Conservation (phyloP, 2,113 vertebrate species). For the Clupea harengus region DNA sequence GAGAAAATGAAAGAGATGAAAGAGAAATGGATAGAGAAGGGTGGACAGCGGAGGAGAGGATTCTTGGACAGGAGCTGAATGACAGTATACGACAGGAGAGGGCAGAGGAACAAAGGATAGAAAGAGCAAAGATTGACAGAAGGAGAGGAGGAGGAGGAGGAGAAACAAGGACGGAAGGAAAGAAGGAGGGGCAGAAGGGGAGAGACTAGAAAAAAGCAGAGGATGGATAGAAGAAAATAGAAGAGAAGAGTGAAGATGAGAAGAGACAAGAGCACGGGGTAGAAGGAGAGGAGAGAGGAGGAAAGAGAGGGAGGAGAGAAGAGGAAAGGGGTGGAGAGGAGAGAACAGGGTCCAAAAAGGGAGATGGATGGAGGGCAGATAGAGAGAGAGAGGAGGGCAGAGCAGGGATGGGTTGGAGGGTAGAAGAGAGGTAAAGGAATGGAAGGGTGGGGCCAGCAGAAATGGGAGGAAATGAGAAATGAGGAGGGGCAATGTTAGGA, state of each 20-base stretch:
- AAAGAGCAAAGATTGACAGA: background rate
- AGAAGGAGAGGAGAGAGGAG: background rate
- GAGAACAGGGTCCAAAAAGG: background rate
- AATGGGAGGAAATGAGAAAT: too few relatives aligned
- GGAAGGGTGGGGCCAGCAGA: background rate
- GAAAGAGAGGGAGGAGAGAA: background rate
- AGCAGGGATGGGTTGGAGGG: background rate
- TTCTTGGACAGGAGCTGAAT: background rate
- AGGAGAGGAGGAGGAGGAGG: too few relatives aligned
- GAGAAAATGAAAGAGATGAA: background rate
- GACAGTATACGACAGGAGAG: background rate
- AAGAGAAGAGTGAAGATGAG: background rate
- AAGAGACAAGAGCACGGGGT: background rate
- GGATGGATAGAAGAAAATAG: background rate
- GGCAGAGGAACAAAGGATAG: background rate
- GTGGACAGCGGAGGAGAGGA: background rate
- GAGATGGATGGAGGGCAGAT: background rate
- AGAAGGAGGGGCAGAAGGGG: background rate
- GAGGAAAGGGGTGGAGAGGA: background rate
- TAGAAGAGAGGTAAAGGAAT: background rate
- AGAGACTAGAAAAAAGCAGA: background rate
- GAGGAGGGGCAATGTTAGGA: background rate
- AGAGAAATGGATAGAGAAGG: background rate
- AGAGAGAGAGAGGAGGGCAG: background rate
- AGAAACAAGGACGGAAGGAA: too few relatives aligned